Evolutionary conservation across 2,888 invertebrate genomes (phyloP), one percentile per base, ranked within the genome.

Genomic region (Branchipolynoe longqiensis): DNA sequence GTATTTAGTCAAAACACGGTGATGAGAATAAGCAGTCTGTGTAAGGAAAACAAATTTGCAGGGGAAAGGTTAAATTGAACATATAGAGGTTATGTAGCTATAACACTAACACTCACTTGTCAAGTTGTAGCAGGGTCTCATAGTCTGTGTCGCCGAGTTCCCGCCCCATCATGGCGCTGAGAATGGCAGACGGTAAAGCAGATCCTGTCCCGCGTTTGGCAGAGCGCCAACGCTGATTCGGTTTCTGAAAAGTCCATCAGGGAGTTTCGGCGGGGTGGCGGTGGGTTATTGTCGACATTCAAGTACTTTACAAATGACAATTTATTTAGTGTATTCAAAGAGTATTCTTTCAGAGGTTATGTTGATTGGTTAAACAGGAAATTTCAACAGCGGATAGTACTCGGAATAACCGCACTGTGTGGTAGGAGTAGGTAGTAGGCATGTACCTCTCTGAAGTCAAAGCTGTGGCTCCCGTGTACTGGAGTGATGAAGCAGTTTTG

Each of bases 71-170:
- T n/a, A n/a, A n/a, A n/a, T n/a, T n/a, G n/a, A n/a, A n/a, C n/a
- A n/a, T n/a, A n/a, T n/a, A n/a, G n/a, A n/a, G n/a, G n/a, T n/a
- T n/a, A n/a, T n/a, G n/a, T n/a, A n/a, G n/a, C n/a, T n/a, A n/a
- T n/a, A n/a, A n/a, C n/a, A n/a, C n/a, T n/a, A n/a, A n/a, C n/a
- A n/a, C 90, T 83, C 87, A 94, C 94, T 93, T 92, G 87, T 94
- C 93, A 25, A 94, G 89, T 87, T 93, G 93, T 36, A 92, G 91
- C 0, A 94, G 91, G 3, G 92, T 87, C 73, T 93, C 93, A 88
- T 94, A 94, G 87, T 94, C 94, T 74, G 90, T 89, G n/a, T 92
- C 93, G 4, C 91, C 89, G 22, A 94, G 88, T 25, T 94, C 93
- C 82, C 93, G 87, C 81, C 90, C 91, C 85, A 91, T 89, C 41